Conservation (phyloP, 1,140 invertebrate genomes). For the Zaprionus nigranus region DNA sequence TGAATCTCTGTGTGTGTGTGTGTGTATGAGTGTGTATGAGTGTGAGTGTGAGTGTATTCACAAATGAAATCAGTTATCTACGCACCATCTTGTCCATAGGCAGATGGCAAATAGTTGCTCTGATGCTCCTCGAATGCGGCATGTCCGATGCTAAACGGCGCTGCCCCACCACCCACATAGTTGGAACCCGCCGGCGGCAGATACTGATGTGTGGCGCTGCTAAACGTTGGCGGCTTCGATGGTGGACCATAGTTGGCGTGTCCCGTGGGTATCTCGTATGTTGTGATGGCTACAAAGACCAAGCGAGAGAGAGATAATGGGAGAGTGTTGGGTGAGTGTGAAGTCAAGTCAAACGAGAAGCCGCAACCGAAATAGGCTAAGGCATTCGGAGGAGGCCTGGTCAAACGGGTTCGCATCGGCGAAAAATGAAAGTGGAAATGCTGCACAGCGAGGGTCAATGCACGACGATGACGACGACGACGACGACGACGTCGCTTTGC, state of each 20-base stretch:
- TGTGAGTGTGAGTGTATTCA: conserved; percentile 26
- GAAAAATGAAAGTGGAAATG: conserved; percentile 76
- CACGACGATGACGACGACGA: conserved; percentile 44
- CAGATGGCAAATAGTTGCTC: conserved; percentile 79
- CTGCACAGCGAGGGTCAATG: conserved; percentile 58
- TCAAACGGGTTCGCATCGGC: conserved; percentile 56
- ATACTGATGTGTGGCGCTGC: conserved; percentile 81
- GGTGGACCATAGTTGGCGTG: conserved; percentile 79
- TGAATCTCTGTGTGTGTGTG: background rate
- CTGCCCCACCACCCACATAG: conserved; percentile 63
- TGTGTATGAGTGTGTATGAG: background rate
- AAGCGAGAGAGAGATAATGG: background rate
- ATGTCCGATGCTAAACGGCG: conserved; percentile 74
- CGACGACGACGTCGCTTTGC: conserved; percentile 40
- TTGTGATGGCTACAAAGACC: conserved; percentile 75
- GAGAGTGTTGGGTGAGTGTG: conserved; percentile 11
- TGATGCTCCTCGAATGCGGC: conserved; percentile 78
- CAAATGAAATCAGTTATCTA: conserved; percentile 36
- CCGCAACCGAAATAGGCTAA: conserved; percentile 54
- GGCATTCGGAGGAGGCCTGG: conserved; percentile 34
- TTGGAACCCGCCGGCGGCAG: conserved; percentile 70
- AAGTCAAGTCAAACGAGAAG: conserved; percentile 11
- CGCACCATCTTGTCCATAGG: conserved; percentile 82
- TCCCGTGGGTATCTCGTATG: conserved; percentile 79
- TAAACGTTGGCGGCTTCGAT: conserved; percentile 78